phyloP scores from a whole-genome alignment of 2,113 vertebrate species.

The Emydocephalus ijimae region DNA sequence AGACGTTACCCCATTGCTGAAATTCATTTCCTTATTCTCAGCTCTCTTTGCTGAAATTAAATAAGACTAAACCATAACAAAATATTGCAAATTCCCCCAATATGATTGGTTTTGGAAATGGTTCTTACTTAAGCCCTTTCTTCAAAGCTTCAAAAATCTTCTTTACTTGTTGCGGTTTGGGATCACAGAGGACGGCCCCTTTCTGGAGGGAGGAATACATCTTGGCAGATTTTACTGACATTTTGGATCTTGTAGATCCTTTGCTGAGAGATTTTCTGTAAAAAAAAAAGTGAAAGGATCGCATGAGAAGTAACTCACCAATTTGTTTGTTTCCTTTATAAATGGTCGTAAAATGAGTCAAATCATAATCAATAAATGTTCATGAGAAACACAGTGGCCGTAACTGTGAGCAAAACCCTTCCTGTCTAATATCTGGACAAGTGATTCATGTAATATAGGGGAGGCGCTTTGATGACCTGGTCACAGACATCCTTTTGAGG shows the following conservation, averaged over 20 bases:
- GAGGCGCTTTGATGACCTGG: neutral
- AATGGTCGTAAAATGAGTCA: neutral
- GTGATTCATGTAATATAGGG: neutral
- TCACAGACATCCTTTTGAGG: neutral
- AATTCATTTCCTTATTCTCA: neutral
- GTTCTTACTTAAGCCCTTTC: conserved; percentile 87
- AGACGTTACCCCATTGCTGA: neutral
- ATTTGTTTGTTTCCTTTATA: neutral
- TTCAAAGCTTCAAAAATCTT: conserved; percentile 85
- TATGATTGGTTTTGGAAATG: too few species aligned
- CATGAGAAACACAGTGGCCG: neutral
- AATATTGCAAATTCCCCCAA: neutral
- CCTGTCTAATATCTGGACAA: neutral
- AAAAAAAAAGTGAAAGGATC: neutral
- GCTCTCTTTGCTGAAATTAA: neutral
- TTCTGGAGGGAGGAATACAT: conserved; percentile 72
- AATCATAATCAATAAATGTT: neutral
- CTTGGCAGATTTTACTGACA: conserved; percentile 71
- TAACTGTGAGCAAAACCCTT: neutral
- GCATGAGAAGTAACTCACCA: neutral
- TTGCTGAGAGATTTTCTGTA: conserved; percentile 70
- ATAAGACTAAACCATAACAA: neutral
- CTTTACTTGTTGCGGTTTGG: conserved; percentile 87
- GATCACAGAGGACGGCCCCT: conserved; percentile 66
- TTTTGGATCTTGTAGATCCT: conserved; percentile 79